A percentile compares a stretch with the other conserved stretches of the same genome.
Conservation (phyloP, 2,888 invertebrate species). For the Cistogaster globosa region DNA sequence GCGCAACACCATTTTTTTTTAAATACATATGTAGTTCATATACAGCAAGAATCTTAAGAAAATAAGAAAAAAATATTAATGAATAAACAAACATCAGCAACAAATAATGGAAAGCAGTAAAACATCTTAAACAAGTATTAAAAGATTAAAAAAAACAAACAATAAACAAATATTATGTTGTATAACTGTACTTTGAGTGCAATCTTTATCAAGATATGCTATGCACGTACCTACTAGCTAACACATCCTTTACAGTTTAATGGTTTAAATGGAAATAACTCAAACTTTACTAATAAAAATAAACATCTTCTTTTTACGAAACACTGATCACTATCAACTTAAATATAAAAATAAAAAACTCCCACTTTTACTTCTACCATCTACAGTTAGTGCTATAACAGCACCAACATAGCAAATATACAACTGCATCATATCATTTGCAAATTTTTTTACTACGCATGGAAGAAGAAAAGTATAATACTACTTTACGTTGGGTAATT, state of each 20-base stretch:
- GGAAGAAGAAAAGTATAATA: not conserved
- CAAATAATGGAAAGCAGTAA: slow-evolving; percentile 24
- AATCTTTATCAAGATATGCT: slow-evolving; percentile 2
- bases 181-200: not conserved
- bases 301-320: slow-evolving; percentile 17
- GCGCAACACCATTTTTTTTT: slow-evolving; percentile 53
- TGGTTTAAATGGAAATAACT: slow-evolving; percentile 15
- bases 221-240: not conserved
- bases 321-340: slow-evolving; percentile 38
- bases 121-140: slow-evolving; percentile 64
- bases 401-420: slow-evolving; percentile 1
- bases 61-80: slow-evolving; percentile 3
- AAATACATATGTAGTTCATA: slow-evolving; percentile 32
- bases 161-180: slow-evolving; percentile 4
- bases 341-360: slow-evolving; percentile 5
- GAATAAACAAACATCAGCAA: slow-evolving; percentile 29
- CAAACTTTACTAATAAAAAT: not conserved
- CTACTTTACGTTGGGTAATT: slow-evolving; percentile 55
- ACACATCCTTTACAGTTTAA: not conserved
- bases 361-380: not conserved
- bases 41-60: slow-evolving; percentile 42
- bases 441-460: slow-evolving; percentile 19
- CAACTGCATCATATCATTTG: slow-evolving; percentile 28
- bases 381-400: slow-evolving; percentile 17
- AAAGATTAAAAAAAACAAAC: slow-evolving; percentile 64